Conservation (phyloP, 2,888 invertebrate species). For the Xylophagus ater region DNA sequence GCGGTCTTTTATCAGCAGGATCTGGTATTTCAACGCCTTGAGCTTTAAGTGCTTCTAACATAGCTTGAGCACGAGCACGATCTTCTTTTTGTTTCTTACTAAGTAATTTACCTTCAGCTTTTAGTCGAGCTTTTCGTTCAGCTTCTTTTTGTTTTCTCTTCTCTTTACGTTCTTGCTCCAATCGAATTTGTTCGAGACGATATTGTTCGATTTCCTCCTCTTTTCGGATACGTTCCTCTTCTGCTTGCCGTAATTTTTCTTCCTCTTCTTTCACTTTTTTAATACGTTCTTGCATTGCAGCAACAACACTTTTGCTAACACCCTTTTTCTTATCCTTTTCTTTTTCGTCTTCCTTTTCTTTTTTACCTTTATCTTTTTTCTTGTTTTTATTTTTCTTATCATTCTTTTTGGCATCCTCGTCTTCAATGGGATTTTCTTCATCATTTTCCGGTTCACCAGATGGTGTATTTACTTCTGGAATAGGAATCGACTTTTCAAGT, state of each 20-base stretch:
- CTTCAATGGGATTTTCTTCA: slow-evolving; percentile 55
- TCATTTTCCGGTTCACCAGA: slow-evolving; percentile 16
- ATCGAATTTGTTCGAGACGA: slow-evolving; percentile 59
- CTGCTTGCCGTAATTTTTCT: slow-evolving; percentile 56
- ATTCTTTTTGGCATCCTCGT: slow-evolving; percentile 25
- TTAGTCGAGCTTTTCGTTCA: slow-evolving; percentile 81
- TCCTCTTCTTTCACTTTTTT: slow-evolving; percentile 83
- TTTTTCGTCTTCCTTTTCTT: slow-evolving; percentile 42
- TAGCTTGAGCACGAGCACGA: slow-evolving; percentile 74
- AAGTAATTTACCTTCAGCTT: slow-evolving; percentile 91
- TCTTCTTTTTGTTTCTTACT: slow-evolving; percentile 91
- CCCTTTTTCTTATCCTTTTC: slow-evolving; percentile 52
- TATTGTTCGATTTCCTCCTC: slow-evolving; percentile 65
- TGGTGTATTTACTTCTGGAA: slow-evolving; percentile 17
- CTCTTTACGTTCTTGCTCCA: slow-evolving; percentile 81
- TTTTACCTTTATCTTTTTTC: slow-evolving; percentile 24
- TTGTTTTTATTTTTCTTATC: slow-evolving; percentile 35
- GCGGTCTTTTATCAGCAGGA: slow-evolving; percentile 49
- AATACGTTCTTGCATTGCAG: slow-evolving; percentile 86
- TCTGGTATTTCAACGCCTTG: slow-evolving; percentile 76
- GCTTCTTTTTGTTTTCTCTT: slow-evolving; percentile 85
- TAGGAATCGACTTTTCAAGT: slow-evolving; percentile 5
- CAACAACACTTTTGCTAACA: slow-evolving; percentile 74
- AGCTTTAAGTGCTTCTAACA: slow-evolving; percentile 79
- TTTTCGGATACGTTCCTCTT: slow-evolving; percentile 65